Evolutionary conservation across 2,113 vertebrate genomes (phyloP), one percentile per base, ranked within the genome.

Genomic region (Cisticola juncidis): DNA sequence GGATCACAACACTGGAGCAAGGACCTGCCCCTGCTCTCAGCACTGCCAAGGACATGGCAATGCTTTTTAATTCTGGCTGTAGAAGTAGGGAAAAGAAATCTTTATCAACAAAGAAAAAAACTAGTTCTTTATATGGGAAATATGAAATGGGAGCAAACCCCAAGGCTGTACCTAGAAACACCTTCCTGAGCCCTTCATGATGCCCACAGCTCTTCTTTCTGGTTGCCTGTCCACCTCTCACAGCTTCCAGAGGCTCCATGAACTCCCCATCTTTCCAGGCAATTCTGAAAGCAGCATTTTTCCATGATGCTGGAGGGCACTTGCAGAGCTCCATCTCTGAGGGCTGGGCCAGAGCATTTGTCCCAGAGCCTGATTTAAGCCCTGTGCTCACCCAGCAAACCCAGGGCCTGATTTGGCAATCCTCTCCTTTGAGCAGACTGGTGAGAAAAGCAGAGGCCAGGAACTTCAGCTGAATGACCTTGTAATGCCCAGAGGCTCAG

Each of bases 331-430:
- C 54, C 12, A 5, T 22, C 50, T 13, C 36, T 6, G 22, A 35
- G 11, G 23, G 24, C 2, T 2, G 0, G 24, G 29, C 2, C 0
- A 2, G 12, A 73, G 36, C 24, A 0, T 65, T 78, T 90, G 66
- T 71, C 68, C 71, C 70, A 35, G 36, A 78, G 31, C 24, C 35
- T 44, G 69, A 40, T 70, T 51, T 68, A 58, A 65, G 83, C 76
- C 40, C 68, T 68, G 48, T 11, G 51, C 57, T 92, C 5, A 0
- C 56, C 47, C 64, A 68, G 76, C 58, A 64, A 73, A 42, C 8
- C 35, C 47, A n/a, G 88, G 60, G 36, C 44, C 69, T 70, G 28
- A 21, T 71, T 42, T 74, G 74, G 51, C 6, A 6, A 44, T 18
- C 14, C 0, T 6, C 36, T 83, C 50, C 40, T 44, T 40, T 56